Conservation (phyloP, 2,888 invertebrate species). For the Pammene aurita region DNA sequence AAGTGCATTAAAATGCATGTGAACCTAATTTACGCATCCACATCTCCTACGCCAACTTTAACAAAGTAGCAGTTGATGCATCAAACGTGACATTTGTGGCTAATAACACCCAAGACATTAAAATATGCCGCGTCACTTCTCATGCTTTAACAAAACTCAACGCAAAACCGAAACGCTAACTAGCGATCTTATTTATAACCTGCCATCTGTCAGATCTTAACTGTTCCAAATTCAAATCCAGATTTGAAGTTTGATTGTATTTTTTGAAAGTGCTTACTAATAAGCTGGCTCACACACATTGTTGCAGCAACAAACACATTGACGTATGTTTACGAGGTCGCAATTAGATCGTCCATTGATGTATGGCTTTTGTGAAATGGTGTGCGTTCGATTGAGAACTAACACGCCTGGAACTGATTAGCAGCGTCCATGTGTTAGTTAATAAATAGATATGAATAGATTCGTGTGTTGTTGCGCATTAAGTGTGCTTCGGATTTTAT, state of each 20-base stretch:
- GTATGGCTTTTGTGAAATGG: conserved; percentile 63
- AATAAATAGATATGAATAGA: conserved; percentile 73
- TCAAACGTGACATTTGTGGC: conserved; percentile 76
- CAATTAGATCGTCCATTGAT: conserved; percentile 80
- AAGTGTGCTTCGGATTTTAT: conserved; percentile 83
- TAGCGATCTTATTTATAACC: conserved; percentile 76
- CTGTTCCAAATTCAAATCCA: conserved; percentile 78
- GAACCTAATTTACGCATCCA: conserved; percentile 79
- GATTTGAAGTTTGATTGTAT: conserved; percentile 81
- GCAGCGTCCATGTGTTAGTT: conserved; percentile 72
- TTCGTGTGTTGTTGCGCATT: conserved; percentile 76
- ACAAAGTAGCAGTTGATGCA: conserved; percentile 79
- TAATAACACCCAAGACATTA: conserved; percentile 74
- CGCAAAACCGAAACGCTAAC: conserved; percentile 67
- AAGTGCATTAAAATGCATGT: conserved; percentile 82
- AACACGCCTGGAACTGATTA: conserved; percentile 79
- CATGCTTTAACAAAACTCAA: conserved; percentile 62
- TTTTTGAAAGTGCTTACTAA: conserved; percentile 77
- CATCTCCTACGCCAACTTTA: conserved; percentile 69
- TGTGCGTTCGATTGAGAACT: conserved; percentile 72
- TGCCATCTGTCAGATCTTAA: conserved; percentile 80
- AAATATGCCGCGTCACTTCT: conserved; percentile 63
- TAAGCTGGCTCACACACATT: conserved; percentile 77
- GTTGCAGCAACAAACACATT: conserved; percentile 76
- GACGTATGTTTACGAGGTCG: conserved; percentile 77